A percentile compares a stretch with the other conserved stretches of the same genome.
Conservation (phyloP, 2,113 vertebrate genomes). For the Plestiodon gilberti region DNA sequence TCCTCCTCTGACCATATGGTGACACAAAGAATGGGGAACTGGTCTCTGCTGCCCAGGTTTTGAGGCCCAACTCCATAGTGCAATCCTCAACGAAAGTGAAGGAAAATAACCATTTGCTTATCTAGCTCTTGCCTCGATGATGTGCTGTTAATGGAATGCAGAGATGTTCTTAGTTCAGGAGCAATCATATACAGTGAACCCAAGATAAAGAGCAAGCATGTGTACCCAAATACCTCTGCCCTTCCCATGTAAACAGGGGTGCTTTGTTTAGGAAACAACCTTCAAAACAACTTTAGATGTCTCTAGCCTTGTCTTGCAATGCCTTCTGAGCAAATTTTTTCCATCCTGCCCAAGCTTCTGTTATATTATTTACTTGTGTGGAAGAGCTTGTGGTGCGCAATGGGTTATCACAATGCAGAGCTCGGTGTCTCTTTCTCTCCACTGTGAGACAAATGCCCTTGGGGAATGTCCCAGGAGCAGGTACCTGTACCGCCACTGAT, state of each 20-base stretch:
- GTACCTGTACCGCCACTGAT: constrained; percentile 7
- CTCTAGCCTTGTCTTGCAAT: constrained; percentile 1
- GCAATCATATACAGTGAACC: neutral
- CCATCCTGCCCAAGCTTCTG: neutral
- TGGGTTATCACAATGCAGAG: neutral
- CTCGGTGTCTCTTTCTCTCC: neutral
- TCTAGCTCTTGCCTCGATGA: neutral
- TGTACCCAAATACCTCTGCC: neutral
- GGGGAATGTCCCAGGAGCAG: constrained; percentile 31
- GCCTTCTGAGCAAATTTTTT: neutral
- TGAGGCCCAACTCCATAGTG: neutral
- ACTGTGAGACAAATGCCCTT: constrained; percentile 43
- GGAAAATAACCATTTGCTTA: neutral
- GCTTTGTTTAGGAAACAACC: neutral
- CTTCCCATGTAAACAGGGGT: neutral
- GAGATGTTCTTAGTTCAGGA: neutral
- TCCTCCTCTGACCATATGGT: neutral
- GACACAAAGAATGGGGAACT: too few relatives aligned
- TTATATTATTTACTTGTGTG: neutral
- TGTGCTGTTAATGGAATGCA: neutral
- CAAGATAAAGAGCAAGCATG: neutral
- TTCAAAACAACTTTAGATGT: neutral
- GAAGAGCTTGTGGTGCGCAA: neutral
- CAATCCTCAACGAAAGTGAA: neutral
- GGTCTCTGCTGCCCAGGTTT: neutral